Evolutionary conservation across 2,113 vertebrate species (phyloP).

Genomic region (Corvus hawaiiensis): DNA sequence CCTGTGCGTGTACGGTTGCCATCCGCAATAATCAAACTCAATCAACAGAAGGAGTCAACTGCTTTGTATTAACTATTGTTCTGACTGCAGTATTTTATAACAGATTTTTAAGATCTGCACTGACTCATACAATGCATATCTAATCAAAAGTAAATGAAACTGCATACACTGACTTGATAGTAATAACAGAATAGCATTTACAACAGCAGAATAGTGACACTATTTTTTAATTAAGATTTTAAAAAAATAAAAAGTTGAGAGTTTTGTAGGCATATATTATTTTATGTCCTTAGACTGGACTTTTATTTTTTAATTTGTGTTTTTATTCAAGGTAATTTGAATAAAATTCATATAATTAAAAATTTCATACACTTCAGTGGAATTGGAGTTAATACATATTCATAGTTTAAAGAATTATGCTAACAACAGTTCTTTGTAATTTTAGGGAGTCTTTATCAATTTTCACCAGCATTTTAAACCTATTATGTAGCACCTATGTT

Average conservation of each 20-base stretch:
- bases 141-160: conserved; percentile 21
- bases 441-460: not conserved
- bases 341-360: not conserved
- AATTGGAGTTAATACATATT: not conserved
- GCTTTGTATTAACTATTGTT: conserved; percentile 5
- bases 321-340: not conserved
- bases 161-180: not conserved
- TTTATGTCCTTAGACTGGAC: not conserved
- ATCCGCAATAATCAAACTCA: not conserved
- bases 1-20: not conserved
- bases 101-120: not conserved
- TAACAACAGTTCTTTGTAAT: not conserved
- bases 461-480: not conserved
- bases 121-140: not conserved
- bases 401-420: not conserved
- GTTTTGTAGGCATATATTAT: not conserved
- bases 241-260: not conserved
- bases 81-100: not conserved
- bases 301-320: not conserved
- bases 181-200: not conserved
- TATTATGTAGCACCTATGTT: not conserved
- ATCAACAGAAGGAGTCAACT: not conserved
- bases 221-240: not conserved
- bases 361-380: not conserved
- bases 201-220: not conserved